Evolutionary conservation across 92 coral and sea anemone species (phyloP).

Genomic region (Epizoanthus fatuus): DNA sequence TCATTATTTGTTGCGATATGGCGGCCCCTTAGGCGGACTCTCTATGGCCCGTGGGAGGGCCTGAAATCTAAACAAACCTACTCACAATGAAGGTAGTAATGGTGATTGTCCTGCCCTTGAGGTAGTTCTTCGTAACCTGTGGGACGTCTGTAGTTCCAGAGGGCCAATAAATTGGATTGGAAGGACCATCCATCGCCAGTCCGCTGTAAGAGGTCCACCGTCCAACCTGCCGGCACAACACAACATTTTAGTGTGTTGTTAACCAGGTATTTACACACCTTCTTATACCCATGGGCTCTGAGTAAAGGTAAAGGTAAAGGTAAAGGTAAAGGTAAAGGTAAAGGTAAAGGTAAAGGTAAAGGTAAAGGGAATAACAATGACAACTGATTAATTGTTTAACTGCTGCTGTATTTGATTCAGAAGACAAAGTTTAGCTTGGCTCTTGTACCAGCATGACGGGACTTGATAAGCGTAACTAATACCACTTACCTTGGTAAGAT

Average conservation of each 20-base stretch:
- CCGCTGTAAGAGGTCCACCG: slow-evolving; percentile 60
- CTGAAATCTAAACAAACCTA: not conserved
- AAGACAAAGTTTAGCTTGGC: too few relatives aligned
- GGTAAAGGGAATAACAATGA: not conserved
- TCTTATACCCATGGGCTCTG: slow-evolving; percentile 29
- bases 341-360: not conserved
- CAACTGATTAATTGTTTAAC: too few relatives aligned
- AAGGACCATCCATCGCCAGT: slow-evolving; percentile 37
- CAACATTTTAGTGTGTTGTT: not conserved
- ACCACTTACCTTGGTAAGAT: slow-evolving; percentile 51
- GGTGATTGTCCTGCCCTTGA: slow-evolving; percentile 58
- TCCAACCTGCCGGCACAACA: slow-evolving; percentile 53
- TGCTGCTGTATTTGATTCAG: too few relatives aligned
- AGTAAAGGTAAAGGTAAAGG: slow-evolving; percentile 6
- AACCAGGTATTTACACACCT: slow-evolving; percentile 1
- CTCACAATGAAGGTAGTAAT: slow-evolving; percentile 73
- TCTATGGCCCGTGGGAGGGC: too few relatives aligned
- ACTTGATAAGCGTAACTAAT: too few relatives aligned
- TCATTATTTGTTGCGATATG: too few relatives aligned
- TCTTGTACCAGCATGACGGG: too few relatives aligned
- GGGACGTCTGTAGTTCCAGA: slow-evolving; percentile 67
- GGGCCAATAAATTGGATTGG: slow-evolving; percentile 61
- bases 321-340: not conserved
- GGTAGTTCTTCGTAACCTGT: slow-evolving; percentile 71
- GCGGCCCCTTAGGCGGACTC: too few relatives aligned